Base-by-base conservation (phyloP, 2,797 vertebrate genomes). In the Choloepus didactylus region DNA sequence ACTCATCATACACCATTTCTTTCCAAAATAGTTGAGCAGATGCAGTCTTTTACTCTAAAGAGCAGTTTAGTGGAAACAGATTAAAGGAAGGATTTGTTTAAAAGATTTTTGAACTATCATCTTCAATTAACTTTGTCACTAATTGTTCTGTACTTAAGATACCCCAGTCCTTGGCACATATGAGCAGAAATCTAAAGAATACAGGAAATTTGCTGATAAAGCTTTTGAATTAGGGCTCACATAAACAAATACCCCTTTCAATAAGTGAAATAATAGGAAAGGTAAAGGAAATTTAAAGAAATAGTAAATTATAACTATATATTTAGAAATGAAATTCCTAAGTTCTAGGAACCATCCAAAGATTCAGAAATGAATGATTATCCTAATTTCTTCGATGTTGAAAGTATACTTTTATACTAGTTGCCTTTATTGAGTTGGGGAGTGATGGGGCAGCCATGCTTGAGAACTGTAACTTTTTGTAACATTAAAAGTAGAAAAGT, bases 121-220 rank as follows among this genome's bases (percentile, higher is more conserved):
- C 46, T 56, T 77, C 86, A 85, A 3, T 84, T 41, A 92, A 77
- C 29, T 25, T n/a, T 66, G 12, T 87, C 66, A 75, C 27, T 76
- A 69, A 89, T 38, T 93, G 29, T 93, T 84, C 82, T 80, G 2
- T 79, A 90, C 41, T 94, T 80, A 82, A 89, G 38, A 93, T 86
- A 59, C 49, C 15, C 64, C 5, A 54, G 67, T 5, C 51, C 10
- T 77, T 86, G 76, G 44, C 8, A 88, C 11, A 62, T 69, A 4
- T 31, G 5, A 93, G 35, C 72, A 81, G 70, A 92, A 88, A n/a
- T 76, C 51, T 87, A 10, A 87, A 95, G 77, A 38, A 29, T 23
- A 29, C 15, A 81, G 11, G 16, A 21, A 56, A 54, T n/a, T 60
- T 66, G 27, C 66, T 66, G 69, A 64, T 73, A 62, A 91, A 93